phyloP scores from a whole-genome alignment of 2,888 invertebrate species.

The Drosophila histrio region DNA sequence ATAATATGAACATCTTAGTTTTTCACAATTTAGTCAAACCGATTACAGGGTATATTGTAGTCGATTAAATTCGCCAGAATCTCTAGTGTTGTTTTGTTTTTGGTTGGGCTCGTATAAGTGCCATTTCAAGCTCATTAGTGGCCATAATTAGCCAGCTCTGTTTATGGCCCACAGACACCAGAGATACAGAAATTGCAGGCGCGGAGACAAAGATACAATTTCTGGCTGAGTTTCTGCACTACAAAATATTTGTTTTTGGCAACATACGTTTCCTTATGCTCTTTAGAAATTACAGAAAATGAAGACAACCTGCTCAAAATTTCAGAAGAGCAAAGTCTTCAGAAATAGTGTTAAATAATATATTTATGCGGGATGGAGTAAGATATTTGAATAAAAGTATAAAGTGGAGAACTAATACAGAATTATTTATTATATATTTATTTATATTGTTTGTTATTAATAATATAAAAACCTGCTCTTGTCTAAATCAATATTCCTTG shows the following conservation, averaged over 20 bases:
- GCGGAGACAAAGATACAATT: conserved; percentile 40
- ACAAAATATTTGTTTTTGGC: background rate
- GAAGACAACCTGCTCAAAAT: no score
- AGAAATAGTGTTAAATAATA: no score
- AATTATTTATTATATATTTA: no score
- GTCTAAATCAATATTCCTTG: background rate
- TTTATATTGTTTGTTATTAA: no score
- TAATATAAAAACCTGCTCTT: no score
- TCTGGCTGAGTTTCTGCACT: conserved; percentile 13
- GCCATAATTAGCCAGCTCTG: conserved; percentile 74
- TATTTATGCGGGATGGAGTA: no score
- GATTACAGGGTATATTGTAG: background rate
- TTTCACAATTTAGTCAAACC: no score
- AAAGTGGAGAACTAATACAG: no score
- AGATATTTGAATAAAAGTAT: no score
- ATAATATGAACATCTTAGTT: no score
- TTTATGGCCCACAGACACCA: conserved; percentile 74
- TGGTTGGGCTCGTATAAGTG: conserved; percentile 62
- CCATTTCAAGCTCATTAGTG: conserved; percentile 79
- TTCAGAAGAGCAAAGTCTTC: no score
- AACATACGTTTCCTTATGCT: background rate
- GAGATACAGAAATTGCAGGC: conserved; percentile 5
- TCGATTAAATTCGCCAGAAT: background rate
- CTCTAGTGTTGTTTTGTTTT: conserved; percentile 17
- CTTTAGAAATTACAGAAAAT: background rate